Percentiles rank a stretch among this genome's conserved stretches.
Evolutionary conservation across 2,888 invertebrate species (phyloP).

Genomic region (Bellardia bayeri): DNA sequence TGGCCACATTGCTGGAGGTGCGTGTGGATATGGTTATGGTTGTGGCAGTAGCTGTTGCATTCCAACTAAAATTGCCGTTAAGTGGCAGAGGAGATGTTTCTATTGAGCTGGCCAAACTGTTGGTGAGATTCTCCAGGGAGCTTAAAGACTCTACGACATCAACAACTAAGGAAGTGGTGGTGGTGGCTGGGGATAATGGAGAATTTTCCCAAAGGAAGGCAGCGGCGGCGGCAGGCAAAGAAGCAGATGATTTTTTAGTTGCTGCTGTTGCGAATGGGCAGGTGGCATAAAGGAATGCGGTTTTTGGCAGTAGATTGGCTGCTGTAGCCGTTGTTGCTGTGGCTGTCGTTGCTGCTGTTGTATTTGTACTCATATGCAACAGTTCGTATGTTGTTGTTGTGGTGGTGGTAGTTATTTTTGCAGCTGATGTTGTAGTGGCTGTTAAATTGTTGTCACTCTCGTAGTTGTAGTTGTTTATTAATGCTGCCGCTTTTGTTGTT

Average conservation of each 20-base stretch:
- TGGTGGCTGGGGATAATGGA: constrained; percentile 15
- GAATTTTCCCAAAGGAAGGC: constrained; percentile 19
- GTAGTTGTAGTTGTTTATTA: constrained; percentile 37
- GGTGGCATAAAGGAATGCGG: constrained; percentile 33
- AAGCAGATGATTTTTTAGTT: background rate
- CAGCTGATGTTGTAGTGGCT: constrained; percentile 55
- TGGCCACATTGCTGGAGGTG: constrained; percentile 14
- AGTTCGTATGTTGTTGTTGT: constrained; percentile 35
- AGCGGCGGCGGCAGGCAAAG: constrained; percentile 9
- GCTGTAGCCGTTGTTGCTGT: constrained; percentile 28
- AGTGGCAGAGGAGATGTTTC: constrained; percentile 29
- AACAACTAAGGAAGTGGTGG: constrained; percentile 23
- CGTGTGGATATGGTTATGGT: constrained; percentile 44
- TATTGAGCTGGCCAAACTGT: constrained; percentile 32
- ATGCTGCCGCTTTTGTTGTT: constrained; percentile 46
- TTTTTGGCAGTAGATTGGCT: constrained; percentile 53
- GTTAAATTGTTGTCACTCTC: constrained; percentile 46
- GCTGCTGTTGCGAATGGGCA: background rate
- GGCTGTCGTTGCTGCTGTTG: constrained; percentile 51
- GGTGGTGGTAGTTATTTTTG: constrained; percentile 72
- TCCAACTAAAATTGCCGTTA: constrained; percentile 55
- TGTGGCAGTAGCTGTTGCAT: constrained; percentile 49
- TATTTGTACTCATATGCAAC: constrained; percentile 70
- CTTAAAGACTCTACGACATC: constrained; percentile 40
- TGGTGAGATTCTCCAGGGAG: constrained; percentile 27